A percentile compares a stretch with the other conserved stretches of the same genome.
Conservation (phyloP, 2,797 vertebrate genomes). For the Anableps anableps region DNA sequence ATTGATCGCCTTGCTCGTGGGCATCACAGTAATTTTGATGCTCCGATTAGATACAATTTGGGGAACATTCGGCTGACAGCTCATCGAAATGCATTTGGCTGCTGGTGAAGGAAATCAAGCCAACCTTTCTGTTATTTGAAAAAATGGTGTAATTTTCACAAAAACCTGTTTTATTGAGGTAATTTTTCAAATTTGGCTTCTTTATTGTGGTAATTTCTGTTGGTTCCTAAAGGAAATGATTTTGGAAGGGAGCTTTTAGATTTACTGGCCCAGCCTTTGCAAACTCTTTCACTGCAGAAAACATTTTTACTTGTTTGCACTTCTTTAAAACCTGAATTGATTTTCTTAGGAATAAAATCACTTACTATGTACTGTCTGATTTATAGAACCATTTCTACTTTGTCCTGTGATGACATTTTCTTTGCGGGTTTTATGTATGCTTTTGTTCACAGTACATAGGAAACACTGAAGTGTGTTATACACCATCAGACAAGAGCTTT, state of each 20-base stretch:
- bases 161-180: constrained; percentile 40
- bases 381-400: not conserved
- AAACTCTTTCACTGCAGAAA: not conserved
- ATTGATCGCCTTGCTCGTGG: constrained; percentile 21
- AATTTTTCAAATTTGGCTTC: constrained; percentile 23
- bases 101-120: constrained; percentile 16
- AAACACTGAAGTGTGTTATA: not conserved
- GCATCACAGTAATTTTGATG: constrained; percentile 11
- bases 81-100: constrained; percentile 25
- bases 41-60: constrained; percentile 25
- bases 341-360: not conserved
- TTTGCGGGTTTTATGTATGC: not conserved
- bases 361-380: not conserved
- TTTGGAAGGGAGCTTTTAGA: constrained; percentile 24
- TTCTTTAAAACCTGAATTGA: not conserved
- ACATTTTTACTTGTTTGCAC: not conserved
- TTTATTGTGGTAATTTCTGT: constrained; percentile 40
- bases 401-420: not conserved
- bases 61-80: not conserved
- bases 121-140: constrained; percentile 32
- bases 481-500: not conserved
- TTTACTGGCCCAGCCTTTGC: constrained; percentile 12
- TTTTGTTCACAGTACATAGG: not conserved
- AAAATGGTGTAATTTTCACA: constrained; percentile 25
- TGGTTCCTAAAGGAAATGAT: constrained; percentile 33